Conservation (phyloP, 2,113 vertebrate genomes). For the Aramus guarauna region DNA sequence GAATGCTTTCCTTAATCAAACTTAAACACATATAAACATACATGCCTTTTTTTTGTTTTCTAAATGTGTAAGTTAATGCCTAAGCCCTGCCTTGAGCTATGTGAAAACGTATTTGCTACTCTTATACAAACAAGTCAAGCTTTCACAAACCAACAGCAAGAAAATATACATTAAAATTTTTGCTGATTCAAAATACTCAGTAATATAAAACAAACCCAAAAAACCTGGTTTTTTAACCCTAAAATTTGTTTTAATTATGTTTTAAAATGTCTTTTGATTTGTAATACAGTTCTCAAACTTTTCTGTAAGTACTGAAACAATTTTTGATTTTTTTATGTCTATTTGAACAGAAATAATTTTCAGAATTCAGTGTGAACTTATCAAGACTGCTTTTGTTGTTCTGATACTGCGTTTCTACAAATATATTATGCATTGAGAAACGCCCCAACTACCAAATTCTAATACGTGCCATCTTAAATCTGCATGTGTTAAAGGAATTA, state of each 20-base stretch:
- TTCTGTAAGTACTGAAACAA: background rate
- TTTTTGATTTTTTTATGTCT: background rate
- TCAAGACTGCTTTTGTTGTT: background rate
- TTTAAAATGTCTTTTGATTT: background rate
- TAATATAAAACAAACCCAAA: background rate
- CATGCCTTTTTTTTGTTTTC: background rate
- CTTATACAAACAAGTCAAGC: background rate
- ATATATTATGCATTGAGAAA: background rate
- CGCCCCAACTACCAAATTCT: background rate
- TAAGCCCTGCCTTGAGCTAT: background rate
- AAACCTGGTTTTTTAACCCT: background rate
- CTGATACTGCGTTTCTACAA: background rate
- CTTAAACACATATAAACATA: background rate
- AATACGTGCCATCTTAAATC: background rate
- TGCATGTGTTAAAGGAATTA: background rate
- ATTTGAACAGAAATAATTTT: background rate
- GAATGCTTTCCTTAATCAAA: background rate
- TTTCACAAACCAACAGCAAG: background rate
- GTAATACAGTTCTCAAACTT: background rate
- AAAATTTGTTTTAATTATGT: background rate
- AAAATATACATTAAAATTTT: background rate
- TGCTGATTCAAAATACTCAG: background rate
- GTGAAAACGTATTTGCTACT: background rate
- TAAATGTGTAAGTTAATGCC: background rate
- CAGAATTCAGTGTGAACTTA: background rate